These are phyloP conservation scores for Dendrocopos noguchii DNA, from an alignment of 2,113 vertebrate genomes.

Conservation along the genomic window DNA sequence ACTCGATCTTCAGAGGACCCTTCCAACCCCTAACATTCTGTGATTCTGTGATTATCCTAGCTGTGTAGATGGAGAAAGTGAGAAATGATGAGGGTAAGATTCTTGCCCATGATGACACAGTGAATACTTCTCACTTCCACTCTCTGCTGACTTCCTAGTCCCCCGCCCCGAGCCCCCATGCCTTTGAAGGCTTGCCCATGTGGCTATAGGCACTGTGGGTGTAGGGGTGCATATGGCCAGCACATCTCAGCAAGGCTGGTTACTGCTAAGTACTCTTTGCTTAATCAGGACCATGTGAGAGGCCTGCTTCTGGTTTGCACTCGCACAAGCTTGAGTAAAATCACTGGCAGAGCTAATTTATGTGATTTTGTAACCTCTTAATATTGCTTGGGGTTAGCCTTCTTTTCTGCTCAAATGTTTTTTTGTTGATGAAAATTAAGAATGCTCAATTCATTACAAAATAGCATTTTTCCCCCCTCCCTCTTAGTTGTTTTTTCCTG, in stretches of 20 bases:
- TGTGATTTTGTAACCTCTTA: slow-evolving; percentile 63
- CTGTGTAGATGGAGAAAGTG: slow-evolving; percentile 25
- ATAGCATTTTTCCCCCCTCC: accelerated
- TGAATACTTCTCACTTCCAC: slow-evolving; percentile 46
- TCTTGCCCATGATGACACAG: neutral
- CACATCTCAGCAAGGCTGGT: neutral
- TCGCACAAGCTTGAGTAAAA: neutral
- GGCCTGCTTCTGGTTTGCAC: slow-evolving; percentile 58
- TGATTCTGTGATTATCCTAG: slow-evolving; percentile 1
- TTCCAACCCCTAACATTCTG: too few species aligned
- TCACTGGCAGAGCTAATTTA: slow-evolving; percentile 26
- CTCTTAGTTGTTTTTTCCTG: neutral
- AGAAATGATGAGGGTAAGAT: slow-evolving; percentile 9
- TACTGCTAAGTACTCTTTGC: neutral
- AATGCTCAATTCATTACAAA: neutral
- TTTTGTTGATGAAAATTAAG: slow-evolving; percentile 17
- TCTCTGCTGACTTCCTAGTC: accelerated
- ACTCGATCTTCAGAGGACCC: too few species aligned
- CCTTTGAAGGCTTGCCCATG: neutral
- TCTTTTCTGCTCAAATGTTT: neutral
- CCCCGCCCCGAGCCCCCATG: neutral
- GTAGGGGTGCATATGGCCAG: slow-evolving; percentile 14
- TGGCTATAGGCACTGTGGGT: neutral
- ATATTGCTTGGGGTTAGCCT: slow-evolving; percentile 32
- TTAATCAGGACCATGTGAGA: slow-evolving; percentile 58